A percentile compares a stretch with the other conserved stretches of the same genome.
These are phyloP conservation scores for Holocentrus rufus DNA, from an alignment of 2,797 vertebrate species.

Conservation along the genomic window DNA sequence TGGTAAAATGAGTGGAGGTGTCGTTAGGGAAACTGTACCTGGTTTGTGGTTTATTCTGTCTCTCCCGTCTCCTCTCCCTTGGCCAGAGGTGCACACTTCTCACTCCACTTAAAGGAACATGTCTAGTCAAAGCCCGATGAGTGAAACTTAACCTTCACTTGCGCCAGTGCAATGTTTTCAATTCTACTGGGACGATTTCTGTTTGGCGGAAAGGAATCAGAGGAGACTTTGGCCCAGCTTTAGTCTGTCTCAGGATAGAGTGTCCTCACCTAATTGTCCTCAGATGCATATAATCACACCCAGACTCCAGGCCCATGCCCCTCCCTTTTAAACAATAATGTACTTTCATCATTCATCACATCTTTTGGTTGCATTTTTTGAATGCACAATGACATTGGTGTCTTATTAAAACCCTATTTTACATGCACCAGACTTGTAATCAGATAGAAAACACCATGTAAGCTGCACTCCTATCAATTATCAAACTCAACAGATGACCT, in stretches of 20 bases:
- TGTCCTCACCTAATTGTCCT: neutral
- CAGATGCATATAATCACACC: neutral
- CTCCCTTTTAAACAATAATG: too few species aligned
- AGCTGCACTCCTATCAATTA: constrained; percentile 38
- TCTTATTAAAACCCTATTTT: constrained; percentile 40
- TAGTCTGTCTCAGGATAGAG: neutral
- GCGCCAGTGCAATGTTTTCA: neutral
- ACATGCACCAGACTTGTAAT: constrained; percentile 42
- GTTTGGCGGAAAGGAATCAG: too few species aligned
- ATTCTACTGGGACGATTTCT: neutral
- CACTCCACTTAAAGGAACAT: neutral
- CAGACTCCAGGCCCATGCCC: neutral
- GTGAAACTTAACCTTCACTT: neutral
- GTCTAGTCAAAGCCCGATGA: neutral
- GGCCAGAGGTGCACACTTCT: neutral
- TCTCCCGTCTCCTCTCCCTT: neutral
- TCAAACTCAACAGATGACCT: constrained; percentile 18
- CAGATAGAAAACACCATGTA: constrained; percentile 44
- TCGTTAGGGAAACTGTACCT: neutral
- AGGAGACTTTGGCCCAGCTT: too few species aligned
- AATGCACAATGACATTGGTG: constrained; percentile 46
- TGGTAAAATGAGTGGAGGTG: neutral
- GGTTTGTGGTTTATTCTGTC: neutral
- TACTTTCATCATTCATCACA: constrained; percentile 19
- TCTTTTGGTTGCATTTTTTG: constrained; percentile 49